Evolutionary conservation across 2,797 vertebrate genomes (phyloP).

Genomic region (Sebastes iracundus): DNA sequence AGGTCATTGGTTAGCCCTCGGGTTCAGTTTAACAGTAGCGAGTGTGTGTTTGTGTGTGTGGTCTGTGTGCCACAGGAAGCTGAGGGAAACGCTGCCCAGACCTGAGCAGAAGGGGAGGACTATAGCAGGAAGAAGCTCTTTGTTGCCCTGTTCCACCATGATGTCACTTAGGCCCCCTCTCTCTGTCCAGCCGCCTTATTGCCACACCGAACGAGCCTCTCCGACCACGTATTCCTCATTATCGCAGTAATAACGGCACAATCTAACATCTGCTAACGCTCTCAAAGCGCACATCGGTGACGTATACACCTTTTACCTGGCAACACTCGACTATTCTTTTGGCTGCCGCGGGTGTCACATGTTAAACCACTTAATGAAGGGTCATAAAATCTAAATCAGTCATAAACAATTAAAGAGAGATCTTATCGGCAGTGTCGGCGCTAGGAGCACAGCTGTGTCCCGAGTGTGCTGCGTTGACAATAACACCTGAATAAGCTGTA

Average conservation of each 20-base stretch:
- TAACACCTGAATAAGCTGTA: slow-evolving; percentile 11
- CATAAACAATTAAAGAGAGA: slow-evolving; percentile 63
- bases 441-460: slow-evolving; percentile 17
- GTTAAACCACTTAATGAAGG: slow-evolving; percentile 60
- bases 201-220: slow-evolving; percentile 27
- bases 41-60: slow-evolving; percentile 42
- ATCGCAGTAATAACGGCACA: slow-evolving; percentile 42
- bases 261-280: slow-evolving; percentile 56
- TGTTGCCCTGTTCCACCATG: slow-evolving; percentile 76
- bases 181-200: slow-evolving; percentile 52
- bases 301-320: slow-evolving; percentile 27
- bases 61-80: slow-evolving; percentile 71
- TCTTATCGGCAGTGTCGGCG: slow-evolving; percentile 38
- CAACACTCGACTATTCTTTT: slow-evolving; percentile 52
- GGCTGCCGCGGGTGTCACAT: slow-evolving; percentile 44
- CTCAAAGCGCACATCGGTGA: slow-evolving; percentile 59
- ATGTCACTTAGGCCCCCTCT: slow-evolving; percentile 65
- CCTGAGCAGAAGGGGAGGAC: slow-evolving; percentile 72
- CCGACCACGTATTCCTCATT: slow-evolving; percentile 47
- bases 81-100: slow-evolving; percentile 69
- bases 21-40: background rate
- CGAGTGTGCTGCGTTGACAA: slow-evolving; percentile 1
- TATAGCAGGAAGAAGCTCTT: slow-evolving; percentile 82
- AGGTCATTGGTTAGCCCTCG: background rate
- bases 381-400: slow-evolving; percentile 63